phyloP scores from a whole-genome alignment of 2,113 vertebrate genomes.

The Bothrops jararaca region DNA sequence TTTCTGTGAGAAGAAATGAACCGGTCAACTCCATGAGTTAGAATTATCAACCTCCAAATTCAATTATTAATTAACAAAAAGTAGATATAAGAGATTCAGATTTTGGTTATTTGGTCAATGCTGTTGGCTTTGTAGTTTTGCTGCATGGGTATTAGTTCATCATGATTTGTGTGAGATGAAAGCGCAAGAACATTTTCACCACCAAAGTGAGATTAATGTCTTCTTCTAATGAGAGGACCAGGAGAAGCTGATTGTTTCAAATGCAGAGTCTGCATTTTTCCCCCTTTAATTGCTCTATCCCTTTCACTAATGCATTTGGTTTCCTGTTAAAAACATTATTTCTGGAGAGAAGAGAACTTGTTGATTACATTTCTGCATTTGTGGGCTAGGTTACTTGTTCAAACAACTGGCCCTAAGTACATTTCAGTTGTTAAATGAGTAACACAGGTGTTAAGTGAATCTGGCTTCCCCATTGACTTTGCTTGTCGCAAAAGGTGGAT shows the following conservation, averaged over 20 bases:
- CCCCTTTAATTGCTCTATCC: background rate
- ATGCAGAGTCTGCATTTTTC: background rate
- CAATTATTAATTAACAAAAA: background rate
- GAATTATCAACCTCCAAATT: background rate
- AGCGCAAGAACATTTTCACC: background rate
- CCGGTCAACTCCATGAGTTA: background rate
- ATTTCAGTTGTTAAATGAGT: background rate
- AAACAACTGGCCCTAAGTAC: background rate
- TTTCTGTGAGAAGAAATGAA: background rate
- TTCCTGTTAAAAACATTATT: constrained; percentile 16
- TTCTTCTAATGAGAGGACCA: background rate
- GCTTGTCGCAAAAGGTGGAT: too few species aligned
- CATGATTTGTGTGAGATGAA: background rate
- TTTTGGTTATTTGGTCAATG: background rate
- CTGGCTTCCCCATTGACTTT: too few species aligned
- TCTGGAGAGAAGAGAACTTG: background rate
- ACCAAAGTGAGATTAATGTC: background rate
- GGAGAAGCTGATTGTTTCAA: background rate
- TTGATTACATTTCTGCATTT: background rate
- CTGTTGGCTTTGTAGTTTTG: background rate
- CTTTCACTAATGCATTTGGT: background rate
- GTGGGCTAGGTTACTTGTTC: background rate
- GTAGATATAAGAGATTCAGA: background rate
- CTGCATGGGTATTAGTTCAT: background rate
- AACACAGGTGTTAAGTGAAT: too few species aligned